These are phyloP conservation scores for Pseudomyrmex cubaensis DNA, from an alignment of 1,140 invertebrate genomes.

Conservation along the genomic window DNA sequence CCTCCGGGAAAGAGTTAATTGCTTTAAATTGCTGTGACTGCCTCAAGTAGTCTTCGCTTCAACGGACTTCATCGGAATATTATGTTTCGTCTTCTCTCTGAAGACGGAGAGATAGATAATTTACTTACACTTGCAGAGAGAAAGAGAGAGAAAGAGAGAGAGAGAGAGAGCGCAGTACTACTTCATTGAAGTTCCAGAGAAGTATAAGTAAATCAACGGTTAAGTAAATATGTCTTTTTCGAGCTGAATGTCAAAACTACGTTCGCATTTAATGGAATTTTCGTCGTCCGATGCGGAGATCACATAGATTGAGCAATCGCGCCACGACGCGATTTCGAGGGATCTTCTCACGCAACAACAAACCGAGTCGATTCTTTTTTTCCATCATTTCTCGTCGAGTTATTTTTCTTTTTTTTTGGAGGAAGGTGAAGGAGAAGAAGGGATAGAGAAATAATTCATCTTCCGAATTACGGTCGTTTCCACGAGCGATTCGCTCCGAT, in stretches of 20 bases:
- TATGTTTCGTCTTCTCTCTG: conserved; percentile 42
- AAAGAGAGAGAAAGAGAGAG: too few relatives aligned
- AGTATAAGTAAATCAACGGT: conserved; percentile 49
- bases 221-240: conserved; percentile 44
- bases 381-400: not conserved
- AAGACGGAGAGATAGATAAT: conserved; percentile 21
- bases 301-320: not conserved
- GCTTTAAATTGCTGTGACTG: conserved; percentile 42
- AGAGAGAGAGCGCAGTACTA: not conserved
- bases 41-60: conserved; percentile 27
- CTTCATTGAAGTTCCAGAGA: conserved; percentile 31
- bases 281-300: not conserved
- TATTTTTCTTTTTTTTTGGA: not conserved
- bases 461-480: conserved; percentile 5
- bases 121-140: conserved; percentile 27
- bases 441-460: not conserved
- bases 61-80: conserved; percentile 29
- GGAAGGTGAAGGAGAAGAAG: too few relatives aligned
- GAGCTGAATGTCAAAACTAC: conserved; percentile 12
- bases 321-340: not conserved
- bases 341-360: not conserved
- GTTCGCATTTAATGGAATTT: conserved; percentile 7
- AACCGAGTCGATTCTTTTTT: conserved; percentile 22
- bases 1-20: conserved; percentile 23
- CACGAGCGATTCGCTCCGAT: conserved; percentile 4